These are phyloP conservation scores for Carassius carassius DNA, from an alignment of 2,113 vertebrate genomes.

Conservation along the genomic window DNA sequence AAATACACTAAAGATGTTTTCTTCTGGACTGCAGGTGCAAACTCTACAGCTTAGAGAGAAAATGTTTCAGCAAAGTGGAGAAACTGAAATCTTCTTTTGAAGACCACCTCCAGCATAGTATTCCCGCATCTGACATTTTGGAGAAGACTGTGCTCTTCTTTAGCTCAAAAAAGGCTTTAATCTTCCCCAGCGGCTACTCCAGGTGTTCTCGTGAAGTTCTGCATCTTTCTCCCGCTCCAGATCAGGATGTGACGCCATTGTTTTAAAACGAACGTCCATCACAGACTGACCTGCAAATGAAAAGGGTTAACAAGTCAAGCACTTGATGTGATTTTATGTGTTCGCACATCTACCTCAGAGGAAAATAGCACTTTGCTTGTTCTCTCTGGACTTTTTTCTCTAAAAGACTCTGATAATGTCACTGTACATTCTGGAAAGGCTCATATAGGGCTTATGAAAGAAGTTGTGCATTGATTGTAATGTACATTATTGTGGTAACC, in stretches of 20 bases:
- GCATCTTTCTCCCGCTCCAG: conserved; percentile 66
- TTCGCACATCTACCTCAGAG: conserved; percentile 38
- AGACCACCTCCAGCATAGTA: conserved; percentile 69
- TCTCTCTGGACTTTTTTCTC: conserved; percentile 21
- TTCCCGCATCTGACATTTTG: conserved; percentile 70
- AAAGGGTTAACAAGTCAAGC: neutral
- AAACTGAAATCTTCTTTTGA: conserved; percentile 71
- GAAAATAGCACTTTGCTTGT: conserved; percentile 33
- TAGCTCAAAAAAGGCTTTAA: conserved; percentile 72
- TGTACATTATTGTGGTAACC: neutral
- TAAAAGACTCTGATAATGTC: neutral
- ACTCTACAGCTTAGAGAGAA: conserved; percentile 72
- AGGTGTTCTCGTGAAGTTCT: conserved; percentile 73
- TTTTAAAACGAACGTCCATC: conserved; percentile 56
- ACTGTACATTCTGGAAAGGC: neutral
- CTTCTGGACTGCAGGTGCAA: conserved; percentile 68
- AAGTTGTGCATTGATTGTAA: neutral
- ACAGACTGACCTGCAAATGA: neutral
- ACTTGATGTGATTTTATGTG: conserved; percentile 33
- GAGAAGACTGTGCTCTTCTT: conserved; percentile 75
- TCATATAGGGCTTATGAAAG: neutral
- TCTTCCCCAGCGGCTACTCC: conserved; percentile 74
- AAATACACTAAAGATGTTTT: conserved; percentile 9
- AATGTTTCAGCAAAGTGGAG: conserved; percentile 71
- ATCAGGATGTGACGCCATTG: conserved; percentile 68